Conservation (phyloP, 2,113 vertebrate genomes). For the Lepus timidus region DNA sequence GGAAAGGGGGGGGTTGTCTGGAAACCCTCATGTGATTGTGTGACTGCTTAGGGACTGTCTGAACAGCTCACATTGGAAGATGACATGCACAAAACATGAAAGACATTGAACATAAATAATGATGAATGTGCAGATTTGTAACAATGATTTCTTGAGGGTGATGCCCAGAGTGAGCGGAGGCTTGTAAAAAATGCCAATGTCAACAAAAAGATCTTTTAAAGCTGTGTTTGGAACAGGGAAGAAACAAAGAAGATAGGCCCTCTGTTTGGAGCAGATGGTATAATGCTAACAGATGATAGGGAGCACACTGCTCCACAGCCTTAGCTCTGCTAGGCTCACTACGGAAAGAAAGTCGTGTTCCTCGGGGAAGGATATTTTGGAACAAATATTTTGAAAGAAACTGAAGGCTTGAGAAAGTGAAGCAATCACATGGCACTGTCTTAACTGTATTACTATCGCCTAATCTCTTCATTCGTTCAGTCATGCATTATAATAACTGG, state of each 20-base stretch:
- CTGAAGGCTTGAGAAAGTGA: constrained; percentile 20
- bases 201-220: constrained; percentile 32
- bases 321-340: background rate
- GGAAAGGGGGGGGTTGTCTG: background rate
- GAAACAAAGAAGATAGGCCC: background rate
- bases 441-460: background rate
- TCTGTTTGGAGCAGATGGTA: constrained; percentile 39
- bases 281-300: background rate
- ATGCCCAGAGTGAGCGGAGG: background rate
- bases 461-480: constrained; percentile 14
- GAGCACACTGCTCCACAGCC: background rate
- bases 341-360: background rate
- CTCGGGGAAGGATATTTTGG: background rate
- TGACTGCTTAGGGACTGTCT: background rate
- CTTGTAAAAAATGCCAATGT: constrained; percentile 22
- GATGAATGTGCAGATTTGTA: background rate
- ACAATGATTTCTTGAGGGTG: constrained; percentile 18
- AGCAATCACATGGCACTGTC: background rate
- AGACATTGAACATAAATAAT: background rate
- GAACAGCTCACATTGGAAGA: background rate
- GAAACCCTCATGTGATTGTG: background rate
- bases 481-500: background rate
- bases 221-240: constrained; percentile 34
- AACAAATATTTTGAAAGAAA: constrained; percentile 61
- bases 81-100: background rate